These are phyloP conservation scores for Pelvicachromis taeniatus DNA, from an alignment of 2,113 vertebrate genomes.

Conservation along the genomic window DNA sequence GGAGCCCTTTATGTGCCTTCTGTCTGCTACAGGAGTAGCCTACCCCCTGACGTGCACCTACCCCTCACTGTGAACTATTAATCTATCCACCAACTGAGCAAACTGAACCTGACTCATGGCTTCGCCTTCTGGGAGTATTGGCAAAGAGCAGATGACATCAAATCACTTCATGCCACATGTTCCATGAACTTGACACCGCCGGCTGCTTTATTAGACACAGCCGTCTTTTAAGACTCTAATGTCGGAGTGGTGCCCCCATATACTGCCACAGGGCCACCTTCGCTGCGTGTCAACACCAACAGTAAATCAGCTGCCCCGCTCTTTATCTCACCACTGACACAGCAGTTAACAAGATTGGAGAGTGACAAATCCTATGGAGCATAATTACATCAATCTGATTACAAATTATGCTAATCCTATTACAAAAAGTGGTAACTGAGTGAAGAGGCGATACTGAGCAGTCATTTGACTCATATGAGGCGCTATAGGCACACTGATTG, in stretches of 20 bases:
- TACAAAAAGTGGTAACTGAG: conserved; percentile 25
- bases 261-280: conserved; percentile 18
- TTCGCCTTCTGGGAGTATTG: conserved; percentile 35
- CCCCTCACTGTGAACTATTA: neutral
- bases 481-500: neutral
- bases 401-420: conserved; percentile 40
- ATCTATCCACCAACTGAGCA: conserved; percentile 43
- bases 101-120: conserved; percentile 21
- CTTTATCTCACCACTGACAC: conserved; percentile 26
- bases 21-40: neutral
- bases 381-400: conserved; percentile 52
- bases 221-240: conserved; percentile 14
- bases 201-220: conserved; percentile 55
- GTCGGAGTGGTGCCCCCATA: conserved; percentile 1
- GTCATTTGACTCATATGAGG: neutral
- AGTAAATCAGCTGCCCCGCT: conserved; percentile 47
- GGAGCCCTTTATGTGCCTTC: neutral
- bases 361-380: conserved; percentile 35
- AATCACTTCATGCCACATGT: conserved; percentile 40
- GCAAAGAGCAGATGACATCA: conserved; percentile 15
- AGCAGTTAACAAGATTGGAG: conserved; percentile 45
- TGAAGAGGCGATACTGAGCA: neutral
- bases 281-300: conserved; percentile 9
- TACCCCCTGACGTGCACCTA: neutral
- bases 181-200: conserved; percentile 35